Conservation (phyloP, 2,113 vertebrate species). For the Pardalotus punctatus region DNA sequence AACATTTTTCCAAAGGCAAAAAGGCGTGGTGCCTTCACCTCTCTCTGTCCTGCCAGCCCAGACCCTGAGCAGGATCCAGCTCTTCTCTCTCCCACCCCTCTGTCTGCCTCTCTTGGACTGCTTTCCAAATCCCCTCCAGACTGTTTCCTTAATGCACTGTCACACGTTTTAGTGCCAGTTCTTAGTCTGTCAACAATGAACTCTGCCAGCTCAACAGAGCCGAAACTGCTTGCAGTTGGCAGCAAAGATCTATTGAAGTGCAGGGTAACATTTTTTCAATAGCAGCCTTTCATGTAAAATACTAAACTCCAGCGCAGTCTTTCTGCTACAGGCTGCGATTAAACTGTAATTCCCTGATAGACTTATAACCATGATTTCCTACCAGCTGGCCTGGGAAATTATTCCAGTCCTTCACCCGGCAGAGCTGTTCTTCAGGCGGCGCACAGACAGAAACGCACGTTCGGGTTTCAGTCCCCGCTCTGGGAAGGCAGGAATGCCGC, state of each 20-base stretch:
- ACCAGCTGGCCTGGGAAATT: constrained; percentile 8
- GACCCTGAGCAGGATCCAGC: not conserved
- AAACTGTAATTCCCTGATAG: constrained; percentile 40
- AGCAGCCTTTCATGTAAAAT: constrained; percentile 38
- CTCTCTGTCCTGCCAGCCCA: not conserved
- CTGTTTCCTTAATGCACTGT: not conserved
- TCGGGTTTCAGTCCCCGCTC: not conserved
- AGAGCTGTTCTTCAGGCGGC: not conserved
- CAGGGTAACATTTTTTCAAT: constrained; percentile 9
- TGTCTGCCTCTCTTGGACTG: not conserved
- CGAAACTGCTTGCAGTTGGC: not conserved
- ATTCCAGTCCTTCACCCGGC: not conserved
- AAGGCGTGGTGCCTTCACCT: not conserved
- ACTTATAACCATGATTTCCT: constrained; percentile 22
- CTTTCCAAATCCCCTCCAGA: not conserved
- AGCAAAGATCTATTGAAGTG: constrained; percentile 6
- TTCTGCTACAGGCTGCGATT: not conserved
- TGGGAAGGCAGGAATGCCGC: not conserved
- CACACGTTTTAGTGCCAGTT: not conserved
- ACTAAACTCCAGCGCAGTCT: not conserved
- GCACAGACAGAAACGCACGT: not conserved
- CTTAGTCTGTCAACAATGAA: not conserved
- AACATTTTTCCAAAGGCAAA: constrained; percentile 3
- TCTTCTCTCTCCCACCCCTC: not conserved
- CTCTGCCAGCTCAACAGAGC: constrained; percentile 24